Percentiles rank a stretch among this genome's conserved stretches.
phyloP scores from a whole-genome alignment of 1,140 invertebrate genomes.

The Parasteatoda tepidariorum region DNA sequence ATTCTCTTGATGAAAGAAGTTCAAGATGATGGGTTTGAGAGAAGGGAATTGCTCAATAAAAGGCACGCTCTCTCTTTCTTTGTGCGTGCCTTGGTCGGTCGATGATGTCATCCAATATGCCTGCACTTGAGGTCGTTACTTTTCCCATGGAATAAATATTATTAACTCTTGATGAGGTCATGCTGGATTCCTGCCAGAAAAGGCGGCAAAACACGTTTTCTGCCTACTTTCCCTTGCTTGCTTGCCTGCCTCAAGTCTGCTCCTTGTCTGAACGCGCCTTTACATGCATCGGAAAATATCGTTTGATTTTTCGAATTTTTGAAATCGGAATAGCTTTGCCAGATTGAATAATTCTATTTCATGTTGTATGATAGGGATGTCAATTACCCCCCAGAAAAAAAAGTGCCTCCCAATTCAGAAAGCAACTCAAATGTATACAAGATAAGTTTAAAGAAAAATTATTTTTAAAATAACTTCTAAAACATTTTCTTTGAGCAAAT shows the following conservation, averaged over 20 bases:
- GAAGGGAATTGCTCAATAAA: not conserved
- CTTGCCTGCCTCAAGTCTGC: not conserved
- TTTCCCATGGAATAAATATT: slow-evolving; percentile 13
- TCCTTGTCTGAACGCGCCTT: not conserved
- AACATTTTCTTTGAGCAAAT: too few relatives aligned
- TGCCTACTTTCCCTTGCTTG: not conserved
- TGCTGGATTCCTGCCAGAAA: not conserved
- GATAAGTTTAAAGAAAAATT: too few relatives aligned
- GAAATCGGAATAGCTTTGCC: too few relatives aligned
- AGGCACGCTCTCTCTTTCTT: not conserved
- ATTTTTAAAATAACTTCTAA: too few relatives aligned
- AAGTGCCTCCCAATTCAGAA: too few relatives aligned
- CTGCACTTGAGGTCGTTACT: not conserved
- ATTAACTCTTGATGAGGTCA: slow-evolving; percentile 13
- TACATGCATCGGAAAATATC: too few relatives aligned
- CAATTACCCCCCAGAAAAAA: too few relatives aligned
- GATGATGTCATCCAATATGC: slow-evolving; percentile 9
- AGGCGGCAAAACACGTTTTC: slow-evolving; percentile 2
- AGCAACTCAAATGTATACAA: too few relatives aligned
- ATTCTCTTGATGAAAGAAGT: too few relatives aligned
- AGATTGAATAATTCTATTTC: too few relatives aligned
- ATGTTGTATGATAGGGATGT: too few relatives aligned
- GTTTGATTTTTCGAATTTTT: too few relatives aligned
- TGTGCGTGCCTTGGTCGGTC: not conserved
- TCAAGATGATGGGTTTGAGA: not conserved